Evolutionary conservation across 2,797 vertebrate genomes (phyloP), one percentile per base, ranked within the genome.

Genomic region (Tragelaphus oryx): DNA sequence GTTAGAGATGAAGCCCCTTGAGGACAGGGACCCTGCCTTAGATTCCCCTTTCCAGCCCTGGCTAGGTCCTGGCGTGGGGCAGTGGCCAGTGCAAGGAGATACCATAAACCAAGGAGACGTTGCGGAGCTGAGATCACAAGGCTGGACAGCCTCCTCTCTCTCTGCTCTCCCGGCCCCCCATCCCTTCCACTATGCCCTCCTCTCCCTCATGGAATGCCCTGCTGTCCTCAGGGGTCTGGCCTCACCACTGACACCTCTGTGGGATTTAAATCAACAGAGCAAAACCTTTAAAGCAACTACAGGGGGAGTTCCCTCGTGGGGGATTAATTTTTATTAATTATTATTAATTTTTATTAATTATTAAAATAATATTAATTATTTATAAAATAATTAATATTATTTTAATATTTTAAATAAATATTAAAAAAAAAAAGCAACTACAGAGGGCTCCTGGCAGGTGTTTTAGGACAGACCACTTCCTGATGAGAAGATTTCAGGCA

Each of bases 241-340:
- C 0, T 30, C 65, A 28, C 30, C 76, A 0, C 8, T 24, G 28
- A 30, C 1, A 3, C 44, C 33, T 41, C 8, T 0, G 0, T 3
- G 30, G 24, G 52, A 46, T 44, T 52, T 18, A 46, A 16, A 26
- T 30, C 52, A n/a, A 28, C 90, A 37, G 2, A 52, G n/a, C 33
- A 3, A 18, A 2, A 28, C 22, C 33, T 71, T 24, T 28, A 22
- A 71, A 41, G 80, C 18, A 17, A 7, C 9, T 12, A 4, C 17
- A 10, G 13, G 5, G 54, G 68, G 14, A 71, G 37, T 41, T 71
- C 37, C 68, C 68, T 71, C 24, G 68, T 41, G 3, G n/a, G n/a
- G n/a, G n/a, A n/a, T n/a, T n/a, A n/a, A n/a, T n/a, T n/a, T n/a
- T n/a, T n/a, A n/a, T n/a, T n/a, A n/a, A n/a, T n/a, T n/a, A n/a